Percentiles rank a stretch among this genome's conserved stretches.
Conservation (phyloP, 2,113 vertebrate species). For the Piaya cayana region DNA sequence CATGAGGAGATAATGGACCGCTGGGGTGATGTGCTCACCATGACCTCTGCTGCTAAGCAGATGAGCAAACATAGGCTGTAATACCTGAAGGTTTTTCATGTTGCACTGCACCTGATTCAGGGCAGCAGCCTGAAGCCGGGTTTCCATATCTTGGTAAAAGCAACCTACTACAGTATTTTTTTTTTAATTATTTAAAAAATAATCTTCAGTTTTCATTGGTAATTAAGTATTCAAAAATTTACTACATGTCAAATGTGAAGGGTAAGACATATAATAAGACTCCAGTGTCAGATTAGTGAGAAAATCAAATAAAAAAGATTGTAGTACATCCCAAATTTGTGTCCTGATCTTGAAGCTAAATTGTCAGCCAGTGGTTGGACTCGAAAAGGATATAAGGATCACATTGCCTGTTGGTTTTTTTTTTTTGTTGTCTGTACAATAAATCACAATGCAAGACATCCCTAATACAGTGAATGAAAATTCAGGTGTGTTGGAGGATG, state of each 20-base stretch:
- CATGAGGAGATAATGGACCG: slow-evolving; percentile 51
- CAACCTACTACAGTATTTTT: not conserved
- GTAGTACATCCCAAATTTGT: not conserved
- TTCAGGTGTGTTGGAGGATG: not conserved
- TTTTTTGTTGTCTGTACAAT: not conserved
- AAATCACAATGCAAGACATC: not conserved
- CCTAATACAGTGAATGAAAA: not conserved
- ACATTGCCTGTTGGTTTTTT: not conserved
- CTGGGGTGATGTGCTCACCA: slow-evolving; percentile 25
- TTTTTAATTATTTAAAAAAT: too few species aligned
- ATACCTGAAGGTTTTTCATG: slow-evolving; percentile 14
- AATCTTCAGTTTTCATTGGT: not conserved
- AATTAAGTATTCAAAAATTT: not conserved
- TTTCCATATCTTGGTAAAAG: not conserved
- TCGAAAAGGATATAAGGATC: not conserved
- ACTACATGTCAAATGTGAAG: not conserved
- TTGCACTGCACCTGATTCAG: not conserved
- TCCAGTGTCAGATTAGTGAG: not conserved
- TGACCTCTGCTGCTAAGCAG: slow-evolving; percentile 57
- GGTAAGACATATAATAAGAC: not conserved
- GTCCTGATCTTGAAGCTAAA: not conserved
- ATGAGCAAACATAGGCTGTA: not conserved
- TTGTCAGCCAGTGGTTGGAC: not conserved
- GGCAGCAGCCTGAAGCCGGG: not conserved
- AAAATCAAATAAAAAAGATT: not conserved